Conservation (phyloP, 2,797 vertebrate species). For the Galaxias olidus region DNA sequence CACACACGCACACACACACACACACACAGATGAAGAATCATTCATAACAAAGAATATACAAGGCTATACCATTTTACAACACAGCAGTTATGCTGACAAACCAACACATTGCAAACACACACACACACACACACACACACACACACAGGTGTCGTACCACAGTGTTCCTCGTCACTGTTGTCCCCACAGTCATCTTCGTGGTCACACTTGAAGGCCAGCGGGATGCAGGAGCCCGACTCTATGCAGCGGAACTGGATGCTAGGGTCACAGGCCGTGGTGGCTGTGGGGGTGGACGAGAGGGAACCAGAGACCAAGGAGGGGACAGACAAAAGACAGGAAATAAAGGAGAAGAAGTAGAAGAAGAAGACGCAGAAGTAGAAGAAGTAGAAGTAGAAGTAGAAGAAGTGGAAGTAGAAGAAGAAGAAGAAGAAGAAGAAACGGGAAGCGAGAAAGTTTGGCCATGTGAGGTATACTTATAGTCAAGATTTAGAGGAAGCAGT, state of each 20-base stretch:
- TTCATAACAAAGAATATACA: neutral
- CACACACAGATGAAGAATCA: neutral
- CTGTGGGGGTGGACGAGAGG: conserved; percentile 57
- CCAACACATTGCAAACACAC: neutral
- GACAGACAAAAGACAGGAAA: neutral
- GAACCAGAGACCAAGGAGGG: neutral
- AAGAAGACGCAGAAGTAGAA: neutral
- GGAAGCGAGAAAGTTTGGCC: neutral
- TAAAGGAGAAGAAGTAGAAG: neutral
- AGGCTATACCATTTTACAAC: neutral
- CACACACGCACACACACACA: neutral
- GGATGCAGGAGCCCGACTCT: conserved; percentile 92
- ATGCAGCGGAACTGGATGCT: conserved; percentile 93
- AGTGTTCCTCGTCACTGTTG: conserved; percentile 94
- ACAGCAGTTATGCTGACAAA: conserved; percentile 1
- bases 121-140: neutral
- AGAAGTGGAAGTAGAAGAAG: no score
- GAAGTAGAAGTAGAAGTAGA: neutral
- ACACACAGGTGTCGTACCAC: conserved; percentile 74
- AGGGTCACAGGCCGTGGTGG: conserved; percentile 86
- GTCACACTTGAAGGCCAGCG: conserved; percentile 94
- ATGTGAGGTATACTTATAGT: neutral
- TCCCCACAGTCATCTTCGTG: conserved; percentile 97
- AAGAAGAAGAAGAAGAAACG: no score
- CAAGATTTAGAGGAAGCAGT: neutral